Percentiles rank a stretch among this genome's conserved stretches.
Evolutionary conservation across 2,888 invertebrate genomes (phyloP).

Genomic region (Cyclophora albipunctata): DNA sequence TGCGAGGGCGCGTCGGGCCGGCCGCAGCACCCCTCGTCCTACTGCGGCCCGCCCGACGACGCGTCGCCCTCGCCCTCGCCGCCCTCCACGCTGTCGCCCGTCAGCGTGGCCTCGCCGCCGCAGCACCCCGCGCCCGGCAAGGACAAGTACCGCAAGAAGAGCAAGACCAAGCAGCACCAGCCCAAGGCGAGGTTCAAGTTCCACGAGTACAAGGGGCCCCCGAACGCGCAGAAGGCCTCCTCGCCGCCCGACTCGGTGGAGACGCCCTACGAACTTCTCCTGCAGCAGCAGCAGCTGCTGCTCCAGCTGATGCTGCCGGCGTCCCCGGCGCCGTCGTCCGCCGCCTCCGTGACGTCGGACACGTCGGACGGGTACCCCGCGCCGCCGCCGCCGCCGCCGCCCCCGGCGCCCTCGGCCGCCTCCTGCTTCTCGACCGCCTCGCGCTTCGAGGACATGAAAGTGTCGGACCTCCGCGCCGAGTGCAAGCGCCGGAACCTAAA

Average conservation of each 20-base stretch:
- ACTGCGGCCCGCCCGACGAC: slow-evolving; percentile 92
- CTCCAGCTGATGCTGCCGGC: slow-evolving; percentile 89
- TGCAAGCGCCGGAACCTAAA: slow-evolving; percentile 94
- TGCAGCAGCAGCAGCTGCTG: slow-evolving; percentile 95
- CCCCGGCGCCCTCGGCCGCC: slow-evolving; percentile 58
- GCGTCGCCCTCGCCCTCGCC: slow-evolving; percentile 89
- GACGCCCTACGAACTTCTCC: slow-evolving; percentile 91
- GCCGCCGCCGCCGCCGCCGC: slow-evolving; percentile 71
- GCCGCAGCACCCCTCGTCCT: slow-evolving; percentile 89
- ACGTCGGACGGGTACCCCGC: slow-evolving; percentile 64
- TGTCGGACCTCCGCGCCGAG: slow-evolving; percentile 93
- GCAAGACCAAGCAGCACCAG: slow-evolving; percentile 80
- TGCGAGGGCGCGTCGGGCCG: slow-evolving; percentile 91
- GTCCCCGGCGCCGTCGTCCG: slow-evolving; percentile 65
- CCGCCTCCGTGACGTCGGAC: slow-evolving; percentile 57
- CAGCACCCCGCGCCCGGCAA: slow-evolving; percentile 78
- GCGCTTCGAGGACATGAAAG: slow-evolving; percentile 96
- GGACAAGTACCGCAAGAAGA: slow-evolving; percentile 89
- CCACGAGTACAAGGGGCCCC: slow-evolving; percentile 91
- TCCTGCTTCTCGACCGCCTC: slow-evolving; percentile 58
- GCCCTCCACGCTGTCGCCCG: slow-evolving; percentile 72
- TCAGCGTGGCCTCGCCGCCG: slow-evolving; percentile 53
- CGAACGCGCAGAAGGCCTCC: slow-evolving; percentile 87
- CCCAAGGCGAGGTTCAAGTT: slow-evolving; percentile 86
- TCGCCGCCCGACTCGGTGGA: slow-evolving; percentile 77